Conservation (phyloP, 1,140 invertebrate genomes). For the Xylocopa sonorina region DNA sequence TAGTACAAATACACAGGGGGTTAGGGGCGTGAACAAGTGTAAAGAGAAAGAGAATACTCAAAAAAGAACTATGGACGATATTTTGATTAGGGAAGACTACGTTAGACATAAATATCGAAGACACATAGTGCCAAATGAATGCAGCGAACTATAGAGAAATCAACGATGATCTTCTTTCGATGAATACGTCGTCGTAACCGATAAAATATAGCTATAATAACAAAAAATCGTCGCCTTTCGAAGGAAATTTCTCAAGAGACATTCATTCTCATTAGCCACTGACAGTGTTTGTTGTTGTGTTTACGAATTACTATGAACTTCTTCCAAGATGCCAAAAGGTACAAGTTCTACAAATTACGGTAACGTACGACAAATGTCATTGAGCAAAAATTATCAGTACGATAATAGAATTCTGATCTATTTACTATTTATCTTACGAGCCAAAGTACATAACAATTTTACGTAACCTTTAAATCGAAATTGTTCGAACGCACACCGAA, state of each 20-base stretch:
- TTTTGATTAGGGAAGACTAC: conserved; percentile 55
- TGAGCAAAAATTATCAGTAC: neutral
- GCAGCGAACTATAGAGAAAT: conserved; percentile 32
- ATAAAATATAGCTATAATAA: conserved; percentile 34
- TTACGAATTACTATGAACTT: neutral
- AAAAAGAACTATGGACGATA: conserved; percentile 59
- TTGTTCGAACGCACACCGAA: neutral
- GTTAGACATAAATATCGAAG: conserved; percentile 61
- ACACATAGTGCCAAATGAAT: conserved; percentile 74
- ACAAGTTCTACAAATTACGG: neutral
- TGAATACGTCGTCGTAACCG: conserved; percentile 16
- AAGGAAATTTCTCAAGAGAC: conserved; percentile 12
- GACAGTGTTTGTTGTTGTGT: neutral
- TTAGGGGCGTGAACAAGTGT: conserved; percentile 45
- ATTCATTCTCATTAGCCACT: neutral
- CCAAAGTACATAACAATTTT: neutral
- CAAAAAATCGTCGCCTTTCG: conserved; percentile 20
- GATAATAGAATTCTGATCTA: neutral
- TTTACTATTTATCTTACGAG: neutral
- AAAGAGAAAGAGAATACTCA: conserved; percentile 69
- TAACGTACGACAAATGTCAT: conserved; percentile 7
- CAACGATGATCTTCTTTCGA: conserved; percentile 22
- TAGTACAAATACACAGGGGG: conserved; percentile 61
- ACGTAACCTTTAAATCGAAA: neutral
- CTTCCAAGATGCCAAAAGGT: neutral